These are phyloP conservation scores for Choristoneura rosaceana DNA, from an alignment of 2,888 invertebrate species.

Conservation along the genomic window DNA sequence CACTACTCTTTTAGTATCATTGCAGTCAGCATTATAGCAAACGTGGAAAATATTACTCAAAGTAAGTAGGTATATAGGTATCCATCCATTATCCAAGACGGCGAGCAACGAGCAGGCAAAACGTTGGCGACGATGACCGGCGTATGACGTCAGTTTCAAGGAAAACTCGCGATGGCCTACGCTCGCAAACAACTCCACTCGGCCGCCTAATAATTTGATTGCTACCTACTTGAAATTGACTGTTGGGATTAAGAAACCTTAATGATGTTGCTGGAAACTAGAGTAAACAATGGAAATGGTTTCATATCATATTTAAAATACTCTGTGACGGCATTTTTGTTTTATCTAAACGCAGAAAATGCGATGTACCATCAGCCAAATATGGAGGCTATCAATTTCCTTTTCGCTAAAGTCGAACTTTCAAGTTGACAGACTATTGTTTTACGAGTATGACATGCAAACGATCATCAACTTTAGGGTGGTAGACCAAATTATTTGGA, in stretches of 20 bases:
- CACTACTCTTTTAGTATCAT: not conserved
- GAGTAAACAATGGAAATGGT: conserved; percentile 14
- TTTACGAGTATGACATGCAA: too few relatives aligned
- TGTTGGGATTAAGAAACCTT: not conserved
- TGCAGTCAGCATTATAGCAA: not conserved
- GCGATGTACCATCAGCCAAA: too few relatives aligned
- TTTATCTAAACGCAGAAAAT: not conserved
- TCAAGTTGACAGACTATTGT: too few relatives aligned
- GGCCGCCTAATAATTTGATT: conserved; percentile 29
- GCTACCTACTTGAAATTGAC: conserved; percentile 24
- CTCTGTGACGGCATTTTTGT: not conserved
- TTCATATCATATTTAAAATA: not conserved
- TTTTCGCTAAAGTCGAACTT: too few relatives aligned
- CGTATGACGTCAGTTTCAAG: conserved; percentile 74
- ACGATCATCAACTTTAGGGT: too few relatives aligned
- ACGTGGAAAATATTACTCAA: not conserved
- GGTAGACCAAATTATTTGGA: too few relatives aligned
- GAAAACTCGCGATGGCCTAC: conserved; percentile 61
- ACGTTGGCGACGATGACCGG: conserved; percentile 64
- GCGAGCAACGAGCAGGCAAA: conserved; percentile 13
- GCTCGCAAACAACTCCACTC: conserved; percentile 9
- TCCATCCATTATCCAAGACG: not conserved
- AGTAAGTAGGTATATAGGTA: not conserved
- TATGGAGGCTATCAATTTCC: too few relatives aligned
- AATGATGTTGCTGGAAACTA: not conserved